A percentile compares a stretch with the other conserved stretches of the same genome.
phyloP scores from a whole-genome alignment of 1,140 invertebrate genomes.

The Campoletis sonorensis region DNA sequence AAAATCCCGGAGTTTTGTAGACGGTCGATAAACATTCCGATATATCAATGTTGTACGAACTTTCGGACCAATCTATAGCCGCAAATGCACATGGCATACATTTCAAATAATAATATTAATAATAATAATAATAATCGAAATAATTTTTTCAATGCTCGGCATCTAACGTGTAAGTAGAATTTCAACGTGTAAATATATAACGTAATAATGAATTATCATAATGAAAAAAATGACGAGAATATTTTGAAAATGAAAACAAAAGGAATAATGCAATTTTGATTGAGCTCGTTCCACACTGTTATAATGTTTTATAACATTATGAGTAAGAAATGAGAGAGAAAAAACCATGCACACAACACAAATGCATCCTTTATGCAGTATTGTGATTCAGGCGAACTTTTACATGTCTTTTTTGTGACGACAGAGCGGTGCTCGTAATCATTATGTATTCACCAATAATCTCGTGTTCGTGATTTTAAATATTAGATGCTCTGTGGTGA shows the following conservation, averaged over 20 bases:
- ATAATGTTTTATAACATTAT: neutral
- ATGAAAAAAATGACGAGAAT: conserved; percentile 1
- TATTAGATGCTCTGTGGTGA: conserved; percentile 28
- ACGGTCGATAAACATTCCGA: neutral
- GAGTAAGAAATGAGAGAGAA: neutral
- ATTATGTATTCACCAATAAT: conserved; percentile 33
- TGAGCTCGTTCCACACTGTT: neutral
- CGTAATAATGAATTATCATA: neutral
- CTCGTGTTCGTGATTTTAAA: conserved; percentile 31
- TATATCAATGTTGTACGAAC: conserved; percentile 34
- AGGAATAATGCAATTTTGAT: neutral
- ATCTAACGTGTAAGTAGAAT: conserved; percentile 33
- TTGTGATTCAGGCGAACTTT: neutral
- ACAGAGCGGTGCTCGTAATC: conserved; percentile 11
- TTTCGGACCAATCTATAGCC: conserved; percentile 46
- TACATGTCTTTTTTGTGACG: no score
- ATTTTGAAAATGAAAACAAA: conserved; percentile 12
- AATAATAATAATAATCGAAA: conserved; percentile 21
- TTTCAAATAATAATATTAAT: neutral
- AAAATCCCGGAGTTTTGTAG: neutral
- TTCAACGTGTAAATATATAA: conserved; percentile 35
- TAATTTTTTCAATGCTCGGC: conserved; percentile 35
- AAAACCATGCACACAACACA: neutral
- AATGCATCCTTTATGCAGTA: neutral
- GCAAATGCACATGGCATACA: conserved; percentile 33